Evolutionary conservation across 2,888 invertebrate species (phyloP).

Genomic region (Drosophila birchii): DNA sequence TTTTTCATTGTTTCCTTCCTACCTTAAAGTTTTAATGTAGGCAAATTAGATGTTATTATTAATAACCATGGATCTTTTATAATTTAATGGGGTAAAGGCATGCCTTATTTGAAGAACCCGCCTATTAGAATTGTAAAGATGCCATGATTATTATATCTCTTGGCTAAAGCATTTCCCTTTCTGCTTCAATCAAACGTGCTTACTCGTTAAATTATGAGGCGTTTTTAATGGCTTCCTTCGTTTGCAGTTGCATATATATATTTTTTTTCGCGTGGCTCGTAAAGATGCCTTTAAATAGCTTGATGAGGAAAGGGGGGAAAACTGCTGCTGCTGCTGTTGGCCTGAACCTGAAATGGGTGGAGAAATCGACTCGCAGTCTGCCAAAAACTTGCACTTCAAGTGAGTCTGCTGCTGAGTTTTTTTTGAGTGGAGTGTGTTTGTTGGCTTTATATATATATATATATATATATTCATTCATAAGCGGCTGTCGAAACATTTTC

Average conservation of each 20-base stretch:
- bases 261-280: conserved; percentile 43
- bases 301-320: conserved; percentile 5
- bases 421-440: conserved; percentile 42
- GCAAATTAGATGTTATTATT: conserved; percentile 11
- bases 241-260: conserved; percentile 27
- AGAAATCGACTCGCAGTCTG: conserved; percentile 53
- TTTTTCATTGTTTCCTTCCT: conserved; percentile 1
- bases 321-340: background rate
- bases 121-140: conserved; percentile 13
- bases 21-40: background rate
- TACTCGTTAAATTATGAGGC: conserved; percentile 31
- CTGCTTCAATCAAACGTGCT: conserved; percentile 33
- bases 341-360: conserved; percentile 11
- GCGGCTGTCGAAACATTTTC: conserved; percentile 50
- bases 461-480: conserved; percentile 67
- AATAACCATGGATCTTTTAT: background rate
- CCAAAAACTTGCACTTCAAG: conserved; percentile 74
- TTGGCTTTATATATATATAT: conserved; percentile 23
- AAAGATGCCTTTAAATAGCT: conserved; percentile 67
- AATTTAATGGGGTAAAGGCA: background rate
- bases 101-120: conserved; percentile 3
- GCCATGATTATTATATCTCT: conserved; percentile 19
- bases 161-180: conserved; percentile 16
- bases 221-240: conserved; percentile 44
- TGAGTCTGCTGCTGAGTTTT: conserved; percentile 33